Evolutionary conservation across 2,797 vertebrate genomes (phyloP).

Genomic region (Smutsia temminckii): DNA sequence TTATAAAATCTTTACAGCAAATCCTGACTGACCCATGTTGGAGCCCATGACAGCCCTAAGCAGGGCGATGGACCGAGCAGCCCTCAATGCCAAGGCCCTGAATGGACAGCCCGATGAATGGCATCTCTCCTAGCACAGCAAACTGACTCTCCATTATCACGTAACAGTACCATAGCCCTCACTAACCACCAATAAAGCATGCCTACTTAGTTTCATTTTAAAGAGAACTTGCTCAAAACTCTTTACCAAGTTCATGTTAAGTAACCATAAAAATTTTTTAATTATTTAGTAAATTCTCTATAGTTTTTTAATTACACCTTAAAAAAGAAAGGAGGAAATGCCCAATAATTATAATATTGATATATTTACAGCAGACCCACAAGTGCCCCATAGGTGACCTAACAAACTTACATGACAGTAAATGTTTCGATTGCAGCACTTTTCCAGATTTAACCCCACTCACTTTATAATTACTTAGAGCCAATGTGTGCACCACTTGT

Average conservation of each 20-base stretch:
- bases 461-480: rapidly evolving
- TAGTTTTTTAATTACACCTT: too few relatives aligned
- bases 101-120: rapidly evolving
- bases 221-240: background rate
- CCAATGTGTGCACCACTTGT: rapidly evolving
- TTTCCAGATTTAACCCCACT: rapidly evolving
- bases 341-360: background rate
- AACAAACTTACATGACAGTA: rapidly evolving
- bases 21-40: too few relatives aligned
- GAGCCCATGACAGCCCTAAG: background rate
- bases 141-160: rapidly evolving
- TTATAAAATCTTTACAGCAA: background rate
- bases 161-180: rapidly evolving
- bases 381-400: background rate
- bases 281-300: background rate
- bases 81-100: background rate
- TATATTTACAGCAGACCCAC: background rate
- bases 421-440: rapidly evolving
- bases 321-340: too few relatives aligned
- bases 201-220: background rate
- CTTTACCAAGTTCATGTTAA: background rate
- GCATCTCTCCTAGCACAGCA: rapidly evolving
- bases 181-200: rapidly evolving
- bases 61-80: background rate
- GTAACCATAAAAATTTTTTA: background rate